Conservation (phyloP, 2,113 vertebrate species). For the Nasalis larvatus region DNA sequence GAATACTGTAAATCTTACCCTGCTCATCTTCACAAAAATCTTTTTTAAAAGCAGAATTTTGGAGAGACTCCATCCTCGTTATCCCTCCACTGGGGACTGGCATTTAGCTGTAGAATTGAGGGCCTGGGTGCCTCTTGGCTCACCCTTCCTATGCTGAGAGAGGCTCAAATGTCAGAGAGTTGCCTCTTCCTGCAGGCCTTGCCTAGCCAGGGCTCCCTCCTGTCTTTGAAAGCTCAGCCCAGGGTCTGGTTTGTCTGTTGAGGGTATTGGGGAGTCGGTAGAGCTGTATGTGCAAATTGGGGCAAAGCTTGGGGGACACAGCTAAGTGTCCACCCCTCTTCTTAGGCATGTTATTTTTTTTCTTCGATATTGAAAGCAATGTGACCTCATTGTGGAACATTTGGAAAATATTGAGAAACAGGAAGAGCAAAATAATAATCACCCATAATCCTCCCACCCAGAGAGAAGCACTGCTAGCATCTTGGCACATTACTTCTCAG, state of each 20-base stretch:
- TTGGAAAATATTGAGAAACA: not conserved
- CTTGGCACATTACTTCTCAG: rapidly evolving
- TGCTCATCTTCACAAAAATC: slow-evolving; percentile 11
- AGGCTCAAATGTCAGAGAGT: not conserved
- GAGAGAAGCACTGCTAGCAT: not conserved
- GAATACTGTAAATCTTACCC: slow-evolving; percentile 10
- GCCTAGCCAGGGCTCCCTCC: too few species aligned
- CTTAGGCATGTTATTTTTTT: not conserved
- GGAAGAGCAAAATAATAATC: not conserved
- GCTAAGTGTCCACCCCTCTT: not conserved
- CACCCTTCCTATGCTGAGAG: not conserved
- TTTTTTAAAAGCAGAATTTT: not conserved
- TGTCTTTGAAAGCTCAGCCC: not conserved
- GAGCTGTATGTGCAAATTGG: not conserved
- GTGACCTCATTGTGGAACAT: not conserved
- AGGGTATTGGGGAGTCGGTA: not conserved
- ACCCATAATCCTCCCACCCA: not conserved
- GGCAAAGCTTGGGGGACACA: not conserved
- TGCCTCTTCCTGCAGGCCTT: not conserved
- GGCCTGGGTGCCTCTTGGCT: not conserved
- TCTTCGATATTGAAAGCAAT: not conserved
- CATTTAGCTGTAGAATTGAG: not conserved
- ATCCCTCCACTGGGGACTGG: not conserved
- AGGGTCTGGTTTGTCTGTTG: not conserved
- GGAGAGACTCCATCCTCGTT: not conserved